Evolutionary conservation across 2,797 vertebrate genomes (phyloP).

Genomic region (Mallotus villosus): DNA sequence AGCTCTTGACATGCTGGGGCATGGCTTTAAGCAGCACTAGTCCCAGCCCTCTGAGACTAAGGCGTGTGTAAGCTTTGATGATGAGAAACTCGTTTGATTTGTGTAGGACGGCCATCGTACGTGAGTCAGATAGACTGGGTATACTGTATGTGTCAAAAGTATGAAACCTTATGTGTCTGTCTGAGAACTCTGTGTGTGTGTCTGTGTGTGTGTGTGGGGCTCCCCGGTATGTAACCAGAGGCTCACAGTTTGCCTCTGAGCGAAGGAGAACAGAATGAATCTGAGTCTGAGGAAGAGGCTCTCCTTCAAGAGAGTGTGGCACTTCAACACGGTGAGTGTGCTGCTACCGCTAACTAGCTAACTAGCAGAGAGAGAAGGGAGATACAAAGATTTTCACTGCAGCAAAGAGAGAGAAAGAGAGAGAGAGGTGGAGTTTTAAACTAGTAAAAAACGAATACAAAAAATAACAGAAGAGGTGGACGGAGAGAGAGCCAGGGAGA

Average conservation of each 20-base stretch:
- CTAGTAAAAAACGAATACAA: no score
- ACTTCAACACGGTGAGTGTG: conserved; percentile 79
- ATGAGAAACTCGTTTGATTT: no score
- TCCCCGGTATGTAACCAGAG: conserved; percentile 58
- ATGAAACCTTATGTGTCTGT: neutral
- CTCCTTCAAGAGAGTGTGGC: conserved; percentile 80
- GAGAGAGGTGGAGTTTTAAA: neutral
- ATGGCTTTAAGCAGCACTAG: neutral
- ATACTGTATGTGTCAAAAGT: neutral
- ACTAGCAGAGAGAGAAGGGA: neutral
- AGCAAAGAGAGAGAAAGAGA: conserved; percentile 6
- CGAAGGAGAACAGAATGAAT: conserved; percentile 73
- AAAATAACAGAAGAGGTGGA: neutral
- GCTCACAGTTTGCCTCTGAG: neutral
- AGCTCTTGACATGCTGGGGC: conserved; percentile 3
- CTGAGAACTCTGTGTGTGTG: neutral
- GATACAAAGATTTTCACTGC: neutral
- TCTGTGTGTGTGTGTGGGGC: conserved; percentile 9
- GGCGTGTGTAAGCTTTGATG: neutral
- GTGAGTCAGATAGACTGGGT: neutral
- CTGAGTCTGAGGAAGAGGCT: conserved; percentile 81
- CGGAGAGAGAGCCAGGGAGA: neutral
- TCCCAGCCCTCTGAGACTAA: neutral
- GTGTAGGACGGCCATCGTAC: neutral
- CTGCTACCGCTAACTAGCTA: neutral